Base-by-base conservation (phyloP, 2,888 invertebrate species). In the Aleiodes leptofemur region DNA sequence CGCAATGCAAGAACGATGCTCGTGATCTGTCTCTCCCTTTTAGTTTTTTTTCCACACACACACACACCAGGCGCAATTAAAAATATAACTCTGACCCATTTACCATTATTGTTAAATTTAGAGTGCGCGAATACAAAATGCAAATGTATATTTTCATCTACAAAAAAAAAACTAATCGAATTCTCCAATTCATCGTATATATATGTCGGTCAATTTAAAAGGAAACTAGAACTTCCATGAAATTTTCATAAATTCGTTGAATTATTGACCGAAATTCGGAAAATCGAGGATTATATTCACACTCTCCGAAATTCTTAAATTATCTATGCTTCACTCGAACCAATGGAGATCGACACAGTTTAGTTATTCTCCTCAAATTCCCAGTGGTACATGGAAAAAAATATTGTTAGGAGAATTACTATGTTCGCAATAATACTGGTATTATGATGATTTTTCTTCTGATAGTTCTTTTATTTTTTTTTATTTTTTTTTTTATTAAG, bases 71-170 rank as follows among this genome's bases (percentile, higher is more conserved):
- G 43, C 16, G 82, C 84, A 87, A 87, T 87, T 87, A 87, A 86
- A 86, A 85, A 86, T 88, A 87, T 82, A 84, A 82, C 81, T 75
- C 73, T 78, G 80, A 86, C 80, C 83, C 77, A 82, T 85, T 86
- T 85, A 43, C 77, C 81, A 78, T 84, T 85, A 86, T 84, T 85
- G 82, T 84, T 83, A 83, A 81, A 82, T 80, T 55, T 55, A 64
- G 64, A 64, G 11, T 8, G 43, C 23, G 16, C 23, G 16, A 64
- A 64, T 64, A 71, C 73, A 76, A 82, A 86, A 84, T 84, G 83
- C 81, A 69, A 76, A 70, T 23, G 48, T 57, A 57, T 70, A 56
- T 70, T 70, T 16, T 23, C 29, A 23, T 29, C 57, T 23, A 23
- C 23, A 23, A 23, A 23, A 8, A 3, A 43, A 43, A 16, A 29